Percentiles rank a stretch among this genome's conserved stretches.
phyloP scores from a whole-genome alignment of 2,113 vertebrate species.

The Apodemus speciosus region DNA sequence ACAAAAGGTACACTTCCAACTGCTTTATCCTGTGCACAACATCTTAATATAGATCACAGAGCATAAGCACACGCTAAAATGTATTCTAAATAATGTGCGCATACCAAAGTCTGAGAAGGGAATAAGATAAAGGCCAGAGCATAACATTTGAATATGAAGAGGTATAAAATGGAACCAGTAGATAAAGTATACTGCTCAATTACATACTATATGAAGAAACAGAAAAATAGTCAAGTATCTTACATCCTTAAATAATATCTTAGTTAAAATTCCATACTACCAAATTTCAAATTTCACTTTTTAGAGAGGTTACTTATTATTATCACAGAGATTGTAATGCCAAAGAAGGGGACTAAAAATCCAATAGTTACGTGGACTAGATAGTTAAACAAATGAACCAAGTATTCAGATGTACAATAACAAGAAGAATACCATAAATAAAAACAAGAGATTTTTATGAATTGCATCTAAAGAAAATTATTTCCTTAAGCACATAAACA shows the following conservation, averaged over 20 bases:
- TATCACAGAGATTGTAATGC: neutral
- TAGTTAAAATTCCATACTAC: conserved; percentile 9
- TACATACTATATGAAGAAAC: neutral
- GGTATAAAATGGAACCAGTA: neutral
- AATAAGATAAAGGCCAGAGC: neutral
- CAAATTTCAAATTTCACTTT: conserved; percentile 31
- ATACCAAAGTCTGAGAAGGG: neutral
- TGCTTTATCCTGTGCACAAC: neutral
- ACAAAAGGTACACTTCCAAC: neutral
- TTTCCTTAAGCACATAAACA: neutral
- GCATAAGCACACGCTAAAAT: neutral
- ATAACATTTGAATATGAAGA: neutral
- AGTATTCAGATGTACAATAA: neutral
- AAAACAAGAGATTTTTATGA: neutral
- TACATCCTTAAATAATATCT: neutral
- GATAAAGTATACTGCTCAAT: neutral
- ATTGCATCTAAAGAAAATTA: neutral
- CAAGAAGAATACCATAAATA: neutral
- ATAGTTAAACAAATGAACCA: neutral
- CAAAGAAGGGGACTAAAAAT: neutral
- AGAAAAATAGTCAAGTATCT: neutral
- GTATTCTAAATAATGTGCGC: neutral
- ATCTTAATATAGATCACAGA: neutral
- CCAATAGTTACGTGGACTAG: neutral
- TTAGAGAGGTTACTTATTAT: neutral